Conservation (phyloP, 2,113 vertebrate species). For the Noturus placidus region DNA sequence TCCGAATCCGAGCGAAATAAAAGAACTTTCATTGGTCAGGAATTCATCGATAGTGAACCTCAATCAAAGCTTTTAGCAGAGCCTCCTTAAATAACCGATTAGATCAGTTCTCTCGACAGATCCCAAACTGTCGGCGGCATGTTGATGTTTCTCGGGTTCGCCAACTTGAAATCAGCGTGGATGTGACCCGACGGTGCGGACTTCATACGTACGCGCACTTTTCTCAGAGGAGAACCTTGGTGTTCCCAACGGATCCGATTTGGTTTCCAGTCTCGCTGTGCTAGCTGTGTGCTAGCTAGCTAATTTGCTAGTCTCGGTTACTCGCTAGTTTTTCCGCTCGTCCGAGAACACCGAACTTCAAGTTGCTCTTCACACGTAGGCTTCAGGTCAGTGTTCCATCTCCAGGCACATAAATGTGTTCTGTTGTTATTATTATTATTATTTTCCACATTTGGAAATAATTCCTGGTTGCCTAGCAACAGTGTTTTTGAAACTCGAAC, state of each 20-base stretch:
- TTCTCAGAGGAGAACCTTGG: not conserved
- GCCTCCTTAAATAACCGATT: not conserved
- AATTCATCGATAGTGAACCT: not conserved
- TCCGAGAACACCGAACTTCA: not conserved
- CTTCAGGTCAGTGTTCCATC: not conserved
- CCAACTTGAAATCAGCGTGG: not conserved
- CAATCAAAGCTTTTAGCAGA: not conserved
- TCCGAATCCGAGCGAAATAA: not conserved
- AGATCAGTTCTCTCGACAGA: not conserved
- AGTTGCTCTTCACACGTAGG: not conserved
- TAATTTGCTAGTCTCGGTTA: not conserved
- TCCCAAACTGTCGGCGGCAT: no score
- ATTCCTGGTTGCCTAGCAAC: not conserved
- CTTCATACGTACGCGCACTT: not conserved
- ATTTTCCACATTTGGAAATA: not conserved
- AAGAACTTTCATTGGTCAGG: not conserved
- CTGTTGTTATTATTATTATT: no score
- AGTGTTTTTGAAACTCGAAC: not conserved
- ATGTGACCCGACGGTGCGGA: not conserved
- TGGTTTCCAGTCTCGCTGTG: not conserved
- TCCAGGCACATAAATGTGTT: not conserved
- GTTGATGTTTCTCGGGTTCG: not conserved
- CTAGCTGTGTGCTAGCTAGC: not conserved
- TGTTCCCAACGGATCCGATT: not conserved
- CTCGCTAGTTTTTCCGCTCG: not conserved